These are phyloP conservation scores for Notamacropus eugenii DNA, from an alignment of 2,797 vertebrate genomes.

Conservation along the genomic window DNA sequence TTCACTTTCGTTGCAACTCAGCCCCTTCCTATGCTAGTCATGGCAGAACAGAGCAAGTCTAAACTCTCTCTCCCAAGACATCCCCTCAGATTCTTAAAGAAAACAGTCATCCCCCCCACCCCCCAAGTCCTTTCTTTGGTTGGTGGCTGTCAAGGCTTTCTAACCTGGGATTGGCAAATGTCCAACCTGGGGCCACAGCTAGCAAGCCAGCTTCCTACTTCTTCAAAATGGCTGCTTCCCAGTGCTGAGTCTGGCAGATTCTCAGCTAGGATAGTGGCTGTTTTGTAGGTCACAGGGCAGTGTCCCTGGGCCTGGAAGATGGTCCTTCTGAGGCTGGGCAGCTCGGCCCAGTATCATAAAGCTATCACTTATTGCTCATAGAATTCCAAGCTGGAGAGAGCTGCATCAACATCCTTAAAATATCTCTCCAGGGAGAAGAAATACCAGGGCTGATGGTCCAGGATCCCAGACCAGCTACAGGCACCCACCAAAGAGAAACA, in stretches of 20 bases:
- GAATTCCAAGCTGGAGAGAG: background rate
- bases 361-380: background rate
- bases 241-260: background rate
- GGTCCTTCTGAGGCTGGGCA: constrained; percentile 8
- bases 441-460: constrained; percentile 1
- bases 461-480: background rate
- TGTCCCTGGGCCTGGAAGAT: background rate
- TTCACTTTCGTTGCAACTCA: background rate
- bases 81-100: background rate
- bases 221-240: constrained; percentile 1
- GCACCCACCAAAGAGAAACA: background rate
- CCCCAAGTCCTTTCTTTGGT: background rate
- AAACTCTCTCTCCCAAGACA: background rate
- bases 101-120: background rate
- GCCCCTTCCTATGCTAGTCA: background rate
- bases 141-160: background rate
- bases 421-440: background rate
- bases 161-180: background rate
- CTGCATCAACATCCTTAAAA: constrained; percentile 8
- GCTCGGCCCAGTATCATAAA: background rate
- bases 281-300: background rate
- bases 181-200: background rate
- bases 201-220: background rate
- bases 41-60: background rate
- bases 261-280: background rate